phyloP scores from a whole-genome alignment of 1,140 invertebrate genomes.

The Bombus picipes region DNA sequence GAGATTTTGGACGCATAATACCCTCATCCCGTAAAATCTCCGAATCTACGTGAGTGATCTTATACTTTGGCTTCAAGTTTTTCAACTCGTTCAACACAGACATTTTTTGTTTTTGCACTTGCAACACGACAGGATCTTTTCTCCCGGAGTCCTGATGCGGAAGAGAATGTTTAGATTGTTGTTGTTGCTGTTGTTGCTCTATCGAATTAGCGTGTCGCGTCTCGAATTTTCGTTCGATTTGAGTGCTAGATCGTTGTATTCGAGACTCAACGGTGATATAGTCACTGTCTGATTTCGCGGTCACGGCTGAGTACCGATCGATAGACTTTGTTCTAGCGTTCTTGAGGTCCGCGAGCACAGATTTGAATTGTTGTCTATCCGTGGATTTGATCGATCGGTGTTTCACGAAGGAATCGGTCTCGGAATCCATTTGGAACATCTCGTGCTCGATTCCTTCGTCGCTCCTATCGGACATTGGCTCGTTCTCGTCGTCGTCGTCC shows the following conservation, averaged over 20 bases:
- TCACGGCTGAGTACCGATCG: constrained; percentile 74
- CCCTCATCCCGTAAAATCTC: constrained; percentile 80
- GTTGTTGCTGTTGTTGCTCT: constrained; percentile 48
- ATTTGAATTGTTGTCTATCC: constrained; percentile 76
- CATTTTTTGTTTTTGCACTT: constrained; percentile 81
- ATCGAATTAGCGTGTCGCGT: constrained; percentile 70
- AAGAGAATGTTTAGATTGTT: constrained; percentile 48
- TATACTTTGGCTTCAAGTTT: constrained; percentile 79
- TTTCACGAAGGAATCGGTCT: constrained; percentile 81
- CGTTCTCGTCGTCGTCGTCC: constrained; percentile 69
- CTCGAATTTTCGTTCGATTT: constrained; percentile 79
- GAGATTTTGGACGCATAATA: constrained; percentile 80
- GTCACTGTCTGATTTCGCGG: constrained; percentile 65
- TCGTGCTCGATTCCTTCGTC: constrained; percentile 81
- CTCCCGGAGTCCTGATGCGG: constrained; percentile 71
- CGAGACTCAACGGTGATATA: constrained; percentile 75
- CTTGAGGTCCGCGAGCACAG: constrained; percentile 74
- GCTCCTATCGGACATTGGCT: constrained; percentile 76
- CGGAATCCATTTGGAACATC: constrained; percentile 82
- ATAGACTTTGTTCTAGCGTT: constrained; percentile 67
- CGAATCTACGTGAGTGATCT: constrained; percentile 81
- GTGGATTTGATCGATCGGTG: constrained; percentile 74
- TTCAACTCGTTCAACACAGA: constrained; percentile 79
- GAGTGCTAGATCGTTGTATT: constrained; percentile 77
- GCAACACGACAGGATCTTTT: constrained; percentile 78